These are phyloP conservation scores for Onychostoma macrolepis DNA, from an alignment of 2,113 vertebrate species.

Conservation along the genomic window DNA sequence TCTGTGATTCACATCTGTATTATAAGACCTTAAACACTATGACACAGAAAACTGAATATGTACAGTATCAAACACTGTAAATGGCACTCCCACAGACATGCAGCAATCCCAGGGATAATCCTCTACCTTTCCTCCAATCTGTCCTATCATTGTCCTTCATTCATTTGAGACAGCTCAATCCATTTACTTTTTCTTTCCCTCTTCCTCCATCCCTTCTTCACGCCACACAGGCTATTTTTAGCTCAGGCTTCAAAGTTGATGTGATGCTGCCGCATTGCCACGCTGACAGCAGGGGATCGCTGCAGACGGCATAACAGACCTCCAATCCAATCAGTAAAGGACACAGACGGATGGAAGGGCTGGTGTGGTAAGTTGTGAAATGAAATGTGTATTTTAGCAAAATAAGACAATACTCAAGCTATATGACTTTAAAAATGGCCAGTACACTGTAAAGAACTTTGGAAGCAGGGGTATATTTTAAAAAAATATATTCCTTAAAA, in stretches of 20 bases:
- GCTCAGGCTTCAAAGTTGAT: conserved; percentile 40
- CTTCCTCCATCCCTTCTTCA: conserved; percentile 16
- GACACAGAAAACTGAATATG: background rate
- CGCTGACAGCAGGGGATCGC: conserved; percentile 28
- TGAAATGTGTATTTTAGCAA: background rate
- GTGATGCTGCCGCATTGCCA: background rate
- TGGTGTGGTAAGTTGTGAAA: background rate
- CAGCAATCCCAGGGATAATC: conserved; percentile 4
- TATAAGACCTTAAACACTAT: background rate
- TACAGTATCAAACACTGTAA: conserved; percentile 3
- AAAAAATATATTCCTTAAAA: too few species aligned
- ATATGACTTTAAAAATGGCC: background rate
- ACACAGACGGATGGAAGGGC: background rate
- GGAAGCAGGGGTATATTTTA: too few species aligned
- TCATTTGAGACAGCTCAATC: background rate
- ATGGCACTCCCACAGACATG: background rate
- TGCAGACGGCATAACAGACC: background rate
- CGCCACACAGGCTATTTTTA: conserved; percentile 25
- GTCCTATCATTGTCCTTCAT: conserved; percentile 1
- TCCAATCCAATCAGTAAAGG: background rate
- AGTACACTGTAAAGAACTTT: background rate
- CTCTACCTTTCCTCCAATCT: background rate
- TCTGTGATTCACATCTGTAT: background rate
- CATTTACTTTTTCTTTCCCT: background rate
- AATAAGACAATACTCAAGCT: background rate